These are phyloP conservation scores for Heteronetta atricapilla DNA, from an alignment of 2,113 vertebrate genomes.

Conservation along the genomic window DNA sequence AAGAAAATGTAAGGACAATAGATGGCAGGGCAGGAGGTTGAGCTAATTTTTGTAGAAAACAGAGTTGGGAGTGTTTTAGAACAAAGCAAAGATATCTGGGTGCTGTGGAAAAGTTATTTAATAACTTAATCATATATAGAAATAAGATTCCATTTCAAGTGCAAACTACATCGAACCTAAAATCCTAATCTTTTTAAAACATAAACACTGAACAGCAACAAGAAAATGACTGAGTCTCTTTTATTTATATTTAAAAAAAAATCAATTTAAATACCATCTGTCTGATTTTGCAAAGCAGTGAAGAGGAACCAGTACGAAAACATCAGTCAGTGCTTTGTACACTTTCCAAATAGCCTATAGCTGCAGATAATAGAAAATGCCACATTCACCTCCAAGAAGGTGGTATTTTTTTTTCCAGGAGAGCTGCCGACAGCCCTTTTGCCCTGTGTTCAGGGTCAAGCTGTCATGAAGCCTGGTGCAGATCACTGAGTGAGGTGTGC, in stretches of 20 bases:
- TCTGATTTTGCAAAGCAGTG: background rate
- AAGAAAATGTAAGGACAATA: background rate
- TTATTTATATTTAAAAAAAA: background rate
- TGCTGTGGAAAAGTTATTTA: background rate
- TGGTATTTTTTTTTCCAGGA: background rate
- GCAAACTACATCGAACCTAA: background rate
- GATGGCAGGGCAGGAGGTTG: background rate
- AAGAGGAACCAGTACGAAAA: background rate
- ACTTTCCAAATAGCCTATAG: background rate
- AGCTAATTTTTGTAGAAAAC: background rate
- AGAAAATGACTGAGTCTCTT: background rate
- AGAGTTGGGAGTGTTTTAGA: background rate
- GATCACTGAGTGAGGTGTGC: rapidly evolving
- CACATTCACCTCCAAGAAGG: background rate
- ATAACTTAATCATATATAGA: slow-evolving; percentile 2
- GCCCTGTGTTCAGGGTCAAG: no score
- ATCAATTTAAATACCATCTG: slow-evolving; percentile 16
- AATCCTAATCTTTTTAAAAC: background rate
- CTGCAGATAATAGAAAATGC: background rate
- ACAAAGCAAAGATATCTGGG: background rate
- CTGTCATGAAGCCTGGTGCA: background rate
- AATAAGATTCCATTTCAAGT: background rate
- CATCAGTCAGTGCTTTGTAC: background rate
- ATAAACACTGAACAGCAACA: background rate
- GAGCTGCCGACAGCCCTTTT: background rate